Evolutionary conservation across 2,888 invertebrate genomes (phyloP).

Genomic region (Venusia cambrica): DNA sequence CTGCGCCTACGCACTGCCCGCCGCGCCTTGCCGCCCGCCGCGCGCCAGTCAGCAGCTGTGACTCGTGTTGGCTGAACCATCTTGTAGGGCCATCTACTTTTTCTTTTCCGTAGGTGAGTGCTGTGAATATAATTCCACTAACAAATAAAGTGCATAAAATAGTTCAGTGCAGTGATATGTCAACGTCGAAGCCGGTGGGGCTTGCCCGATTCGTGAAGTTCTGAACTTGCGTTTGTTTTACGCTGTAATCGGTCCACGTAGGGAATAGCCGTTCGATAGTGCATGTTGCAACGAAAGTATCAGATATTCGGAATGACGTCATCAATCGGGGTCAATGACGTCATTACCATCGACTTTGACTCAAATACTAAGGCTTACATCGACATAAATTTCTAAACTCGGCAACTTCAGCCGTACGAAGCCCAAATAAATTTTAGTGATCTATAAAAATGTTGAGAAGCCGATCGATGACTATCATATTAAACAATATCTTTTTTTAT

Average conservation of each 20-base stretch:
- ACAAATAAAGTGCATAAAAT: slow-evolving; percentile 38
- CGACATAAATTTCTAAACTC: no score
- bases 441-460: no score
- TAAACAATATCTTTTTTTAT: no score
- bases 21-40: slow-evolving; percentile 76
- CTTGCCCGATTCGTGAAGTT: slow-evolving; percentile 32
- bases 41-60: slow-evolving; percentile 78
- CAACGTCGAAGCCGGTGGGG: slow-evolving; percentile 44
- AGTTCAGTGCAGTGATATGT: slow-evolving; percentile 67
- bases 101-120: slow-evolving; percentile 76
- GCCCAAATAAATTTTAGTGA: no score
- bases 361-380: slow-evolving; percentile 10
- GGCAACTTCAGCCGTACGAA: no score
- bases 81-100: slow-evolving; percentile 77
- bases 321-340: slow-evolving; percentile 16
- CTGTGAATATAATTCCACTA: slow-evolving; percentile 45
- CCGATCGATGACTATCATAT: no score
- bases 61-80: slow-evolving; percentile 84
- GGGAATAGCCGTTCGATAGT: slow-evolving; percentile 1
- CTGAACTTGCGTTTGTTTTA: slow-evolving; percentile 21
- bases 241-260: slow-evolving; percentile 9
- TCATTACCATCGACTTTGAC: slow-evolving; percentile 6
- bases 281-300: slow-evolving; percentile 1
- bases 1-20: slow-evolving; percentile 68
- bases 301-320: slow-evolving; percentile 21